Conservation (phyloP, 2,113 vertebrate genomes). For the Pelecanoides urinatrix region DNA sequence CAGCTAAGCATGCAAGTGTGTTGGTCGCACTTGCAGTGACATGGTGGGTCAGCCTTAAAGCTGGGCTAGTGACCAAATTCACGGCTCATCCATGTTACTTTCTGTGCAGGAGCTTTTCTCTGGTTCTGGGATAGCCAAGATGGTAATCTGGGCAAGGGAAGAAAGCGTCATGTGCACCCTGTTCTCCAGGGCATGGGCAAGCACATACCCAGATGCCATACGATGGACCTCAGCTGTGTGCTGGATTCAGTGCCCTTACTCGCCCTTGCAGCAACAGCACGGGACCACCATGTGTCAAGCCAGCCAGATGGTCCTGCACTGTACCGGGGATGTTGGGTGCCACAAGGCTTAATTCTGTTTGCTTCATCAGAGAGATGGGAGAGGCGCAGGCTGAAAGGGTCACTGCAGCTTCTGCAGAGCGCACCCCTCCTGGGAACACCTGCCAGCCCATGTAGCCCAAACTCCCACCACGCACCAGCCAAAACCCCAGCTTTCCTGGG, state of each 20-base stretch:
- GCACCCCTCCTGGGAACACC: not conserved
- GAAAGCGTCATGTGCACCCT: not conserved
- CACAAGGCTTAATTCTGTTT: not conserved
- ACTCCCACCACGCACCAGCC: not conserved
- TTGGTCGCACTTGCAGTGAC: not conserved
- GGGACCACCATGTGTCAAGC: rapidly evolving
- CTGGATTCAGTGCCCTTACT: not conserved
- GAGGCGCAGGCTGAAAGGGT: not conserved
- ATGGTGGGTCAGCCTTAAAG: not conserved
- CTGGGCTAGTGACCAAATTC: not conserved
- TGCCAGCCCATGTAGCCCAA: not conserved
- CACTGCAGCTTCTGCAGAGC: not conserved
- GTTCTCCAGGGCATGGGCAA: not conserved
- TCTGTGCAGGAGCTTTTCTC: not conserved
- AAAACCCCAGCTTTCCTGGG: not conserved
- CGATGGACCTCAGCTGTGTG: not conserved
- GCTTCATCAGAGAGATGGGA: not conserved
- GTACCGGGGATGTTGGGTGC: not conserved
- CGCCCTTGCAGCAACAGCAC: rapidly evolving
- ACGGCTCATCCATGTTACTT: not conserved
- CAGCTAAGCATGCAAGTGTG: not conserved
- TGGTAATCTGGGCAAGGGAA: not conserved
- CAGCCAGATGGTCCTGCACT: not conserved
- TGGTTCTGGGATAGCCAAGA: not conserved
- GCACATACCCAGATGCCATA: not conserved